Conservation (phyloP, 2,888 invertebrate genomes). For the Arrhopalites spinosus region DNA sequence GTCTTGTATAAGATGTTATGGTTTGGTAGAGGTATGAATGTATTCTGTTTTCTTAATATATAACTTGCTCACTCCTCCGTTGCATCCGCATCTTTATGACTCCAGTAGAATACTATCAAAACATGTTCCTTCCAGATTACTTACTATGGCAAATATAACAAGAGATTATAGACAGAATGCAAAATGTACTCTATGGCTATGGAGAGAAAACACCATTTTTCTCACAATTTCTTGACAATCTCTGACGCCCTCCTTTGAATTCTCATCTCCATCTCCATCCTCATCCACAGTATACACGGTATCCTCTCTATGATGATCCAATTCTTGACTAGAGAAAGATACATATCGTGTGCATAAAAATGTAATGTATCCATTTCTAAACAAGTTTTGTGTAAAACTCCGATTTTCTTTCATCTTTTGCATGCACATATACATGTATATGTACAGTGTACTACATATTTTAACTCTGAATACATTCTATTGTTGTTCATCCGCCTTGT, state of each 20-base stretch:
- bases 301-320: background rate
- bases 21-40: background rate
- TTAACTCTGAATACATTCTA: no score
- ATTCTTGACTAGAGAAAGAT: no score
- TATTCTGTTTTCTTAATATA: conserved; percentile 27
- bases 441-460: no score
- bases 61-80: conserved; percentile 33
- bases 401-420: background rate
- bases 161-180: no score
- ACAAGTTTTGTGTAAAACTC: conserved; percentile 1
- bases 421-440: no score
- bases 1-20: conserved; percentile 24
- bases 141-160: no score
- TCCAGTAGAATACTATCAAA: background rate
- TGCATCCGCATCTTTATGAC: conserved; percentile 31
- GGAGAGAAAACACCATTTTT: conserved; percentile 38
- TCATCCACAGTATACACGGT: background rate
- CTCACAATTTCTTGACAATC: conserved; percentile 42
- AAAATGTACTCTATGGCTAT: no score
- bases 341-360: background rate
- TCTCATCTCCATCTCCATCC: conserved; percentile 10
- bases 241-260: conserved; percentile 41
- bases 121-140: background rate
- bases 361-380: background rate
- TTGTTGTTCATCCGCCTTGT: no score